Base-by-base conservation (phyloP, 2,113 vertebrate genomes). In the Chiloscyllium plagiosum region DNA sequence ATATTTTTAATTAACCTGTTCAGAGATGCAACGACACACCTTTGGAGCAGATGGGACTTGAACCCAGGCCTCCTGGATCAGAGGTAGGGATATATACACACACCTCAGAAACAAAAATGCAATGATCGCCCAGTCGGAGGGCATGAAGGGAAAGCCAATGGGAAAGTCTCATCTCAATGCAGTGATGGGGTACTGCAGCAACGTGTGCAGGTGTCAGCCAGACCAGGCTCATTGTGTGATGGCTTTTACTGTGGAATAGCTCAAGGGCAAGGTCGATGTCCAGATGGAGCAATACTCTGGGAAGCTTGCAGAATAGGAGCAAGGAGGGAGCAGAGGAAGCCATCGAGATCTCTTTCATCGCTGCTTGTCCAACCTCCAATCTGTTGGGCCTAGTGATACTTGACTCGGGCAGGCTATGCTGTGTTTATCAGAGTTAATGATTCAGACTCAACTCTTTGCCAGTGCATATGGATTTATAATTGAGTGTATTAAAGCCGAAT, bases 401-500 rank as follows among this genome's bases (percentile, higher is more conserved):
- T 37, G 17, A n/a, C 89, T 66, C 87, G 2, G 87, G 29, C 52
- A 33, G 69, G 13, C 22, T 47, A 19, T 4, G 12, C 69, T 2
- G 19, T 1, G 47, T 22, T 0, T 19, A 19, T 47, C 69, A 95
- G 42, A 26, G 12, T 4, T 42, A 76, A 42, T 76, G 69, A 72
- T 52, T 76, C 94, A 50, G 37, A 47, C 37, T 33, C 12, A 72
- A 26, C 52, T 26, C 94, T 26, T 95, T 52, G 94, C 69, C 94
- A 76, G n/a, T 33, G 37, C 12, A 33, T 22, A 47, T 69, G 47
- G 61, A n/a, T 66, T 72, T 95, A 42, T 37, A 95, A 69, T 52
- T 95, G 69, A 95, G 69, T 33, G 94, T 29, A 76, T 95, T 95
- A 95, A 61, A 42, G 94, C 15, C 29, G 29, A 68, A 95, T 95